Evolutionary conservation across 2,888 invertebrate genomes (phyloP).

Genomic region (Ichneumon xanthorius): DNA sequence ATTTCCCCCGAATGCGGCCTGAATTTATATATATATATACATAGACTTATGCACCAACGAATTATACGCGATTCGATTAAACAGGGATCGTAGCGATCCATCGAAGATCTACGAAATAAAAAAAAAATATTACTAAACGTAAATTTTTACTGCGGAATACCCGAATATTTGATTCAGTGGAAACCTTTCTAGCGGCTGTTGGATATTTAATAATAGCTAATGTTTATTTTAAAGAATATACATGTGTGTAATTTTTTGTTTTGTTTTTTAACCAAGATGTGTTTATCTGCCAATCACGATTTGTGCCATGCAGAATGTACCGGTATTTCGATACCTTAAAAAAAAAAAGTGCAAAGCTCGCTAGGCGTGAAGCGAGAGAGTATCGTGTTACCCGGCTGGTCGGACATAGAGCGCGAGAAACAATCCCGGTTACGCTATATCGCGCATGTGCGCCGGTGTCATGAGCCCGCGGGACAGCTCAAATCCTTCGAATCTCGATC

Average conservation of each 20-base stretch:
- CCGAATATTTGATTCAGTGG: too few relatives aligned
- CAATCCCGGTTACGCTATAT: constrained; percentile 34
- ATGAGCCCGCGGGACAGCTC: constrained; percentile 30
- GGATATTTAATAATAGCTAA: too few relatives aligned
- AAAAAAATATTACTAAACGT: too few relatives aligned
- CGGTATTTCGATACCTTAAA: constrained; percentile 14
- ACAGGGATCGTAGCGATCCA: too few relatives aligned
- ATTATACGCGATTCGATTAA: too few relatives aligned
- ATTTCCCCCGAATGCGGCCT: neutral
- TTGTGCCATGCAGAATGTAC: neutral
- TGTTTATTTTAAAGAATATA: too few relatives aligned
- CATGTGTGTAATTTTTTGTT: too few relatives aligned
- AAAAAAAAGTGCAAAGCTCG: constrained; percentile 56
- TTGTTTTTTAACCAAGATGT: neutral
- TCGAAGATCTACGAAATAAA: too few relatives aligned
- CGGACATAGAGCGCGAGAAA: constrained; percentile 54
- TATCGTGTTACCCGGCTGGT: constrained; percentile 64
- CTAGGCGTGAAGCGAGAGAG: constrained; percentile 66
- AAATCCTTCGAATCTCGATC: constrained; percentile 58
- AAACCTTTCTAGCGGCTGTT: too few relatives aligned
- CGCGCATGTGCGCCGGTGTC: constrained; percentile 22
- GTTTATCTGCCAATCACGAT: neutral
- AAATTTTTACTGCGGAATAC: too few relatives aligned
- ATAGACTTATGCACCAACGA: too few relatives aligned
- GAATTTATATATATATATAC: too few relatives aligned